These are phyloP conservation scores for Chironomus striatipennis DNA, from an alignment of 1,140 invertebrate genomes.

Conservation along the genomic window DNA sequence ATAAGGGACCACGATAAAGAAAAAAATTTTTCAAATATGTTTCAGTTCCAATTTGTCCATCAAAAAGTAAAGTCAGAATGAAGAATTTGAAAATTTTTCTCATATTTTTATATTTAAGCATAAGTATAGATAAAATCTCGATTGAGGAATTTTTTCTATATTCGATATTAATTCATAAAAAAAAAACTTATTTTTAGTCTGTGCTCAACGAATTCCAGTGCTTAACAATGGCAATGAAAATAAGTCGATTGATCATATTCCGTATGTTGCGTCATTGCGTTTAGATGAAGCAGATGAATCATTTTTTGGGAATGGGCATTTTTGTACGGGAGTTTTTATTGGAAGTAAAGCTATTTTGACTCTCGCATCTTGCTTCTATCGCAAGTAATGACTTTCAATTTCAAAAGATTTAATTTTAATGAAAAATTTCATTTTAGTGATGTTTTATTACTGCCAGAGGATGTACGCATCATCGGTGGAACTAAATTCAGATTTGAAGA, in stretches of 20 bases:
- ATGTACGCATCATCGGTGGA: not conserved
- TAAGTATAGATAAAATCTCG: not conserved
- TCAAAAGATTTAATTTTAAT: not conserved
- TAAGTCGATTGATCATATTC: not conserved
- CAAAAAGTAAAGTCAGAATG: not conserved
- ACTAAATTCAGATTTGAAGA: not conserved
- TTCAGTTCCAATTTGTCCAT: too few relatives aligned
- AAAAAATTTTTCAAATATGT: too few relatives aligned
- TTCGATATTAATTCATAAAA: not conserved
- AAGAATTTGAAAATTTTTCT: not conserved
- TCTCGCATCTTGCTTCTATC: not conserved
- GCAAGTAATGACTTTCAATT: not conserved
- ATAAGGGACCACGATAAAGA: too few relatives aligned
- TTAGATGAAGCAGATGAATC: not conserved
- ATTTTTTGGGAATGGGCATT: constrained; percentile 10
- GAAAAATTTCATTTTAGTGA: not conserved
- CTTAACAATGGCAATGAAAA: constrained; percentile 18
- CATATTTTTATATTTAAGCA: not conserved
- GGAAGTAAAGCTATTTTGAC: not conserved
- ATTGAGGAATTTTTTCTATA: not conserved
- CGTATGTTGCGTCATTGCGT: not conserved
- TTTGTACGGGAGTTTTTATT: not conserved
- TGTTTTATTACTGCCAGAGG: not conserved
- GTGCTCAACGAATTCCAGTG: not conserved
- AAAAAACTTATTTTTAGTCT: not conserved